These are phyloP conservation scores for Rhineura floridana DNA, from an alignment of 2,113 vertebrate species.

Conservation along the genomic window DNA sequence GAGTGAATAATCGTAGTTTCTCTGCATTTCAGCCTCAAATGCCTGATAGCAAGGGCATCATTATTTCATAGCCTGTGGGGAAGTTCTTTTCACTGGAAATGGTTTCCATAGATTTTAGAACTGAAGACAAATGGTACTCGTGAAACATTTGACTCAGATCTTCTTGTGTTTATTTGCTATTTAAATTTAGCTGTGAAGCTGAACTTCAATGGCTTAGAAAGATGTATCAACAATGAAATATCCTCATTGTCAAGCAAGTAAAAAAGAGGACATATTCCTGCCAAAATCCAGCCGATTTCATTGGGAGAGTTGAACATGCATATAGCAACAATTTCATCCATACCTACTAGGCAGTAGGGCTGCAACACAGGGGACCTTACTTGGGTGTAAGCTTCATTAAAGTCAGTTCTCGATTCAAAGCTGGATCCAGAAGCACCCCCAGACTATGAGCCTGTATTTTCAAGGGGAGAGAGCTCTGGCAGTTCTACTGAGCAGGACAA, in stretches of 20 bases:
- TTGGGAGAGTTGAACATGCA: not conserved
- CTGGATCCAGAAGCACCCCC: not conserved
- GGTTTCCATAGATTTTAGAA: conserved; percentile 64
- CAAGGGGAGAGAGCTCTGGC: not conserved
- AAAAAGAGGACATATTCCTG: not conserved
- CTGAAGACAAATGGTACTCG: conserved; percentile 63
- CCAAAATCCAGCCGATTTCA: not conserved
- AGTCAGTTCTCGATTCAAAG: not conserved
- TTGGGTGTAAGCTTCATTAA: not conserved
- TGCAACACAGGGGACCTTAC: not conserved
- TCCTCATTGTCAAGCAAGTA: not conserved
- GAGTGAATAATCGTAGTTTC: conserved; percentile 53
- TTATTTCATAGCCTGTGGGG: conserved; percentile 69
- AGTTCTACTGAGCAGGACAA: not conserved
- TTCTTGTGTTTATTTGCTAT: conserved; percentile 37
- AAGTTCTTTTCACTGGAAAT: conserved; percentile 69
- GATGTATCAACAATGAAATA: conserved; percentile 17
- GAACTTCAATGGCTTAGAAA: conserved; percentile 49
- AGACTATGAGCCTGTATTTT: not conserved
- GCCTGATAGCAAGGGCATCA: conserved; percentile 59
- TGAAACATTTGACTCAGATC: conserved; percentile 57
- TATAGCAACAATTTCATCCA: not conserved
- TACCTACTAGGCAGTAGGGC: not conserved
- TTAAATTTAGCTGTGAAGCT: conserved; percentile 50
- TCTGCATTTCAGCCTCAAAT: conserved; percentile 56